These are phyloP conservation scores for Caenorhabditis auriculariae DNA, from an alignment of 2,888 invertebrate species.

Conservation along the genomic window DNA sequence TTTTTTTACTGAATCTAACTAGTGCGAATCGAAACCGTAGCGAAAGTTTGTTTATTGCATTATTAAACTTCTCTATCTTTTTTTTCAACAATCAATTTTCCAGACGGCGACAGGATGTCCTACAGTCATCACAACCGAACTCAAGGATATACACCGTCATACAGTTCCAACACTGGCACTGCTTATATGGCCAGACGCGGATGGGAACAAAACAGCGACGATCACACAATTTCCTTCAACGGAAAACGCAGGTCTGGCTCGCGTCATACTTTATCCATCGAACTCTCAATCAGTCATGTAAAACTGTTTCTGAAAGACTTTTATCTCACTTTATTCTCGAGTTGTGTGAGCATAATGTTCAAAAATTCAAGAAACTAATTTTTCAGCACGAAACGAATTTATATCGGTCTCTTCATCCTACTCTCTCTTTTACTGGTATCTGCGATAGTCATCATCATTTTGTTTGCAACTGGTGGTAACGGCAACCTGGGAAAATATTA, in stretches of 20 bases:
- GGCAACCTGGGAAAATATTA: neutral
- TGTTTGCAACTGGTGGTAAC: slow-evolving; percentile 40
- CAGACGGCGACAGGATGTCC: slow-evolving; percentile 10
- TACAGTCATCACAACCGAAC: slow-evolving; percentile 26
- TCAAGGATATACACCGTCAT: slow-evolving; percentile 27
- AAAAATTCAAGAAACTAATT: neutral
- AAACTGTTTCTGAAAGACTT: too few species aligned
- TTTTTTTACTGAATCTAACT: too few species aligned
- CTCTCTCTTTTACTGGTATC: slow-evolving; percentile 34
- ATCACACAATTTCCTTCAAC: slow-evolving; percentile 11
- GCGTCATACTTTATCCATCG: too few species aligned
- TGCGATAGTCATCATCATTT: slow-evolving; percentile 43
- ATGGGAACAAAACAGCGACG: slow-evolving; percentile 14
- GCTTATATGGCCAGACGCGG: slow-evolving; percentile 34
- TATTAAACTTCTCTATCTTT: too few species aligned
- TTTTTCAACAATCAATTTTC: neutral
- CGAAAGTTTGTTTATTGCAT: too few species aligned
- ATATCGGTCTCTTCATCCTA: slow-evolving; percentile 22
- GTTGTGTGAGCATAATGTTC: too few species aligned
- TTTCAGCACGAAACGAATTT: slow-evolving; percentile 30
- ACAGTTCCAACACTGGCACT: slow-evolving; percentile 28
- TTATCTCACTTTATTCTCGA: too few species aligned
- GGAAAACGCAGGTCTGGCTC: slow-evolving; percentile 21
- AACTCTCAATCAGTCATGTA: too few species aligned
- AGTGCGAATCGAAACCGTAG: too few species aligned